phyloP scores from a whole-genome alignment of 2,888 invertebrate genomes.

The Isotomurus palustris region DNA sequence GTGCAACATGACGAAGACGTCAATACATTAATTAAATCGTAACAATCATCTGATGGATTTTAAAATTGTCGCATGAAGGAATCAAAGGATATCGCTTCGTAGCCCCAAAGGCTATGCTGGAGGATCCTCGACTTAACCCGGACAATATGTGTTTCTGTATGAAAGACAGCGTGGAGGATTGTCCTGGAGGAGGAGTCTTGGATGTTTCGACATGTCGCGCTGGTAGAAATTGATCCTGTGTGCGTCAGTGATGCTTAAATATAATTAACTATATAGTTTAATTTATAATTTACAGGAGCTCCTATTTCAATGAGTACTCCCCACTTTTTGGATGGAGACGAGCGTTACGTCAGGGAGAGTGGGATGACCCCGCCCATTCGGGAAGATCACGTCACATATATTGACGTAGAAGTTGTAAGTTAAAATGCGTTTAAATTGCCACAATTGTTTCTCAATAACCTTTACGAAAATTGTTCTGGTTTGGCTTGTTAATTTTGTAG shows the following conservation, averaged over 20 bases:
- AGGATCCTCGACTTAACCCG: slow-evolving; percentile 26
- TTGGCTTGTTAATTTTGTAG: too few relatives aligned
- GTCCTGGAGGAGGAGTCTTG: slow-evolving; percentile 19
- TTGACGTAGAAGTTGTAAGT: slow-evolving; percentile 36
- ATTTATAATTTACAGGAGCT: slow-evolving; percentile 5
- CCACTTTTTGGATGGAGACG: slow-evolving; percentile 25
- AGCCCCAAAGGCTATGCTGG: slow-evolving; percentile 11
- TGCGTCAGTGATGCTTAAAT: not conserved
- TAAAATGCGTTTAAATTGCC: not conserved
- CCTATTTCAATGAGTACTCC: slow-evolving; percentile 20
- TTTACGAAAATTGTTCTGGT: not conserved
- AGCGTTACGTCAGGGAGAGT: slow-evolving; percentile 6
- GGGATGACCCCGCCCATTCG: slow-evolving; percentile 3
- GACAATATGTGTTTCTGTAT: slow-evolving; percentile 34
- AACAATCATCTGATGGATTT: too few relatives aligned
- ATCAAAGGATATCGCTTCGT: slow-evolving; percentile 27
- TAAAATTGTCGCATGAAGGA: slow-evolving; percentile 10
- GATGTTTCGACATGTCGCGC: slow-evolving; percentile 22
- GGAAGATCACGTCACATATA: slow-evolving; percentile 21
- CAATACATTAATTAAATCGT: too few relatives aligned
- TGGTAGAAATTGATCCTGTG: slow-evolving; percentile 15
- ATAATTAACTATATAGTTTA: not conserved
- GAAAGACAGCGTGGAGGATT: slow-evolving; percentile 3
- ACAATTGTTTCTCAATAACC: not conserved
- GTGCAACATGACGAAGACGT: too few relatives aligned